Percentiles rank a stretch among this genome's conserved stretches.
phyloP scores from a whole-genome alignment of 2,797 vertebrate species.

The Myoxocephalus aenaeus region DNA sequence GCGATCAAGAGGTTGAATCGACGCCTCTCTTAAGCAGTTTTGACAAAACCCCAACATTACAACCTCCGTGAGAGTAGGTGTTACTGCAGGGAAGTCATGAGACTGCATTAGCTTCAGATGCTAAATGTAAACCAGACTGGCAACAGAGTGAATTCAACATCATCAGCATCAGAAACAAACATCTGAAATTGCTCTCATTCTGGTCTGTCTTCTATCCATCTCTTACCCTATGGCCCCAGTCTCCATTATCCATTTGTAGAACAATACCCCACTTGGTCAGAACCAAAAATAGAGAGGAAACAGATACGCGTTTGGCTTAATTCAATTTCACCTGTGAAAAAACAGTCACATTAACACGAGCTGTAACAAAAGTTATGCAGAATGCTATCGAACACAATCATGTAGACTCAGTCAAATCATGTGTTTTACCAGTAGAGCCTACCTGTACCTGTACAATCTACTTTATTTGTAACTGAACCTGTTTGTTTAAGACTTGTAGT shows the following conservation, averaged over 20 bases:
- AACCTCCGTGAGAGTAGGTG: too few relatives aligned
- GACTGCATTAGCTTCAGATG: neutral
- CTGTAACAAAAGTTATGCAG: slow-evolving; percentile 22
- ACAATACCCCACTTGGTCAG: slow-evolving; percentile 66
- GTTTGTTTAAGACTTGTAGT: neutral
- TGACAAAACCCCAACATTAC: neutral
- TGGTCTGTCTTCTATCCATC: slow-evolving; percentile 10
- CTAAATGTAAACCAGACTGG: neutral
- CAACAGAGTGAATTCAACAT: neutral
- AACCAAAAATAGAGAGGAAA: slow-evolving; percentile 62
- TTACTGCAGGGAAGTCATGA: neutral
- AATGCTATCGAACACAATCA: slow-evolving; percentile 5
- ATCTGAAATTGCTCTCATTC: slow-evolving; percentile 1
- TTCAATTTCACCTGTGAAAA: slow-evolving; percentile 63
- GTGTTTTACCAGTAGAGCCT: neutral
- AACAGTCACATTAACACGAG: slow-evolving; percentile 36
- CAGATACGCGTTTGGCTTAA: slow-evolving; percentile 29
- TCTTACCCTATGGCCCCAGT: slow-evolving; percentile 97
- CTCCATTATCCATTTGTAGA: slow-evolving; percentile 98
- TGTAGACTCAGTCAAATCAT: slow-evolving; percentile 9
- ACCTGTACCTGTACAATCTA: neutral
- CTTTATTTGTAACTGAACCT: neutral
- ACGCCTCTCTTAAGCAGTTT: neutral
- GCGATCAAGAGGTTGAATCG: neutral
- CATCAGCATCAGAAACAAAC: slow-evolving; percentile 2